These are phyloP conservation scores for Lithodes maja DNA, from an alignment of 2,888 invertebrate species.

Conservation along the genomic window DNA sequence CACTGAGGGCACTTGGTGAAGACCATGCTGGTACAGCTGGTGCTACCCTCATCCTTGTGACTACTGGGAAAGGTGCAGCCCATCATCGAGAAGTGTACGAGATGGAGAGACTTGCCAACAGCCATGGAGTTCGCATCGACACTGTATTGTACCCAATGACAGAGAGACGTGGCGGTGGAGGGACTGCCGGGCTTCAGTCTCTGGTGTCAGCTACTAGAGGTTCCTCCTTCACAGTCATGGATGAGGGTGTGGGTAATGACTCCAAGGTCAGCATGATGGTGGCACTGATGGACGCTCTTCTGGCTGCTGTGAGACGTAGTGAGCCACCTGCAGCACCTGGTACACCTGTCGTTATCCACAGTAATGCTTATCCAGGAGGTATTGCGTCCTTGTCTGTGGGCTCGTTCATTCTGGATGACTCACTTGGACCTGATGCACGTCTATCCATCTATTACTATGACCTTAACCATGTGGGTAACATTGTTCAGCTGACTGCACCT, in stretches of 20 bases:
- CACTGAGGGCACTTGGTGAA: constrained; percentile 49
- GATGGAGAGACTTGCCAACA: constrained; percentile 59
- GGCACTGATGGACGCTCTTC: constrained; percentile 67
- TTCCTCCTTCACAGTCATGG: constrained; percentile 66
- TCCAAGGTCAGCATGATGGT: constrained; percentile 70
- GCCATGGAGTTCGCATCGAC: constrained; percentile 52
- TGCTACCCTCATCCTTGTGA: constrained; percentile 68
- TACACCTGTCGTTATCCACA: constrained; percentile 61
- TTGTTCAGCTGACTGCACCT: constrained; percentile 68
- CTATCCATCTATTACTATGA: constrained; percentile 70
- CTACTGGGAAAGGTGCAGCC: constrained; percentile 65
- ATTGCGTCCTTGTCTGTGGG: constrained; percentile 68
- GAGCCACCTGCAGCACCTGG: constrained; percentile 45
- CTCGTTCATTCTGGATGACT: constrained; percentile 65
- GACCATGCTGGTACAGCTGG: constrained; percentile 65
- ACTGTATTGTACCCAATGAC: constrained; percentile 67
- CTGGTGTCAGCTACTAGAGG: constrained; percentile 57
- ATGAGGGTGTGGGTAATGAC: constrained; percentile 69
- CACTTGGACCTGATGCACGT: constrained; percentile 59
- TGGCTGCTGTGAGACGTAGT: constrained; percentile 55
- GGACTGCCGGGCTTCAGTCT: constrained; percentile 56
- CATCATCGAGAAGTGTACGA: constrained; percentile 60
- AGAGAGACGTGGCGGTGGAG: constrained; percentile 51
- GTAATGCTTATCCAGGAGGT: constrained; percentile 62
- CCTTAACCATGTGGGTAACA: constrained; percentile 70